A percentile compares a stretch with the other conserved stretches of the same genome.
Conservation (phyloP, 2,113 vertebrate species). For the Rhinoderma darwinii region DNA sequence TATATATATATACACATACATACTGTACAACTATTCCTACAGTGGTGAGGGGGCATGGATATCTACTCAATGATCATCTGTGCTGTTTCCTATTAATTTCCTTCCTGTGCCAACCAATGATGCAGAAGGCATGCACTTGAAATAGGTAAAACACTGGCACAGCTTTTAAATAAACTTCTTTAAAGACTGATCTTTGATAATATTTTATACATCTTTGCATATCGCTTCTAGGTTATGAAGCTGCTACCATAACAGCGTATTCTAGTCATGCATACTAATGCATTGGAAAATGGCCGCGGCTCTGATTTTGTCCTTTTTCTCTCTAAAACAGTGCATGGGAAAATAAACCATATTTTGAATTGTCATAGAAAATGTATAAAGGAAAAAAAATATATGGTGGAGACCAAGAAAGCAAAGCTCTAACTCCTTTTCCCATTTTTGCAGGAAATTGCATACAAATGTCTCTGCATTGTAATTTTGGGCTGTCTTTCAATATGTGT, state of each 20-base stretch:
- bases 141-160: slow-evolving; percentile 8
- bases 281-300: background rate
- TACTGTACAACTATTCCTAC: background rate
- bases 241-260: background rate
- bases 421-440: slow-evolving; percentile 1
- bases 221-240: background rate
- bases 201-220: background rate
- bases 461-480: slow-evolving; percentile 6
- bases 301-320: background rate
- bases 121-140: background rate
- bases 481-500: slow-evolving; percentile 9
- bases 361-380: slow-evolving; percentile 6
- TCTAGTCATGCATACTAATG: background rate
- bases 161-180: background rate
- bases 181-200: slow-evolving; percentile 16
- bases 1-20: too few relatives aligned
- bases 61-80: background rate
- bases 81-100: background rate
- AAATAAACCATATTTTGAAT: background rate
- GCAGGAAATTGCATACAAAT: background rate
- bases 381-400: slow-evolving; percentile 1
- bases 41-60: background rate
- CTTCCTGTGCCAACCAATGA: background rate
- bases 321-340: background rate
- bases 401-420: background rate